phyloP scores from a whole-genome alignment of 2,113 vertebrate genomes.

The Melanostigma gelatinosum region DNA sequence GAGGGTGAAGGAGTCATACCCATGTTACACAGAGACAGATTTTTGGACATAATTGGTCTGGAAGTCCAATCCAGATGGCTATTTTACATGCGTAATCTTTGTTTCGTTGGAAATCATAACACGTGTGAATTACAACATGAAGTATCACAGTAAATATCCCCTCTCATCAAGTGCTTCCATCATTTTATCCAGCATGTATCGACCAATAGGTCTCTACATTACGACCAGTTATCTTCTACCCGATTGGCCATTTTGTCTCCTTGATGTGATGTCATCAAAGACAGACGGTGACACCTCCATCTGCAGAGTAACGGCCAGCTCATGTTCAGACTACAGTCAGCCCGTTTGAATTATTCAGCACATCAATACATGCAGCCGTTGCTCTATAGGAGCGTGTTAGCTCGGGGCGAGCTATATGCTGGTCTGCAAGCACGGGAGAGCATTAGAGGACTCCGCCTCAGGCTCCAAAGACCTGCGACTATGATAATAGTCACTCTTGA shows the following conservation, averaged over 20 bases:
- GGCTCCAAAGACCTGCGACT: conserved; percentile 57
- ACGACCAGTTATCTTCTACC: background rate
- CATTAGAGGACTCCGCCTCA: conserved; percentile 44
- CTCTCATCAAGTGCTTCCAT: background rate
- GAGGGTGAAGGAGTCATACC: background rate
- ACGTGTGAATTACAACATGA: background rate
- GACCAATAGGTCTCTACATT: background rate
- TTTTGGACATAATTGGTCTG: background rate
- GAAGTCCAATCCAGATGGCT: background rate
- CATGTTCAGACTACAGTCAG: conserved; percentile 21
- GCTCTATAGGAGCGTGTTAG: conserved; percentile 46
- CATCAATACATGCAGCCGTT: conserved; percentile 35
- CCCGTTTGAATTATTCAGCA: conserved; percentile 58
- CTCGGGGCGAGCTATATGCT: conserved; percentile 44
- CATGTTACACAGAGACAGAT: background rate
- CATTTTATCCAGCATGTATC: background rate
- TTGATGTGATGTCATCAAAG: conserved; percentile 11
- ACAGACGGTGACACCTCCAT: background rate
- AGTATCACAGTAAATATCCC: background rate
- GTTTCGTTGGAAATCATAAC: background rate
- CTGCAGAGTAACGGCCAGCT: background rate
- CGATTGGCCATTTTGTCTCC: background rate
- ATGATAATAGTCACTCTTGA: conserved; percentile 59
- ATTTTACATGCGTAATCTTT: background rate
- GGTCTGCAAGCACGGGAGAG: conserved; percentile 30